Evolutionary conservation across 2,888 invertebrate genomes (phyloP), one percentile per base, ranked within the genome.

Genomic region (Camponotus fellah): DNA sequence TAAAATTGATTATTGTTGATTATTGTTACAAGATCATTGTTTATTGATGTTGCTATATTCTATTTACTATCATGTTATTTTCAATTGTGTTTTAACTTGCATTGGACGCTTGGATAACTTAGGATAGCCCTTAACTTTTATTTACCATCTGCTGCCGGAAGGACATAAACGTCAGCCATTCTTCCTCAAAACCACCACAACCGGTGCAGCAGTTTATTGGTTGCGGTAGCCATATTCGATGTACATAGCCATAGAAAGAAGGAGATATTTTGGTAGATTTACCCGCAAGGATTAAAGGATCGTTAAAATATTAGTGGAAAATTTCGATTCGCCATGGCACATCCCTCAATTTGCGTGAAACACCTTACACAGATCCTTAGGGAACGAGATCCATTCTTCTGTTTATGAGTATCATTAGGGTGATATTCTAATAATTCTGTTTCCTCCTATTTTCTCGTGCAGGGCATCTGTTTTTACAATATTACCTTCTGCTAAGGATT

Each of bases 351-450:
- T 49, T 46, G 21, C 32, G 49, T 21, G 34, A 65, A 14, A 65
- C 21, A 65, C 17, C 56, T 14, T 58, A n/a, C 21, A 34, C 34
- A 34, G 17, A 71, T 21, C 21, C 37, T 37, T 58, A 37, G 21
- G 21, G 21, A 21, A 46, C 46, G 58, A 62, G 49, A 85, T 83
- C 65, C 84, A 21, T 60, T 82, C 68, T 53, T 46, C 58, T 72
- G 71, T 26, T 34, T 8, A n/a, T 60, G 53, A 79, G 83, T 88
- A 84, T 77, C 79, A 84, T 86, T 85, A 80, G 72, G 64, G 26
- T 89, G 91, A 92, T 90, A 89, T 84, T 82, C 26, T 26, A 26
- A 26, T 26, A 72, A 83, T 83, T 86, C 89, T 62, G 86, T 90
- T 91, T 86, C 80, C 83, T 86, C 79, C 83, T 84, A 64, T 49